Evolutionary conservation across 1,140 invertebrate species (phyloP), one percentile per base, ranked within the genome.

Genomic region (Apis florea): DNA sequence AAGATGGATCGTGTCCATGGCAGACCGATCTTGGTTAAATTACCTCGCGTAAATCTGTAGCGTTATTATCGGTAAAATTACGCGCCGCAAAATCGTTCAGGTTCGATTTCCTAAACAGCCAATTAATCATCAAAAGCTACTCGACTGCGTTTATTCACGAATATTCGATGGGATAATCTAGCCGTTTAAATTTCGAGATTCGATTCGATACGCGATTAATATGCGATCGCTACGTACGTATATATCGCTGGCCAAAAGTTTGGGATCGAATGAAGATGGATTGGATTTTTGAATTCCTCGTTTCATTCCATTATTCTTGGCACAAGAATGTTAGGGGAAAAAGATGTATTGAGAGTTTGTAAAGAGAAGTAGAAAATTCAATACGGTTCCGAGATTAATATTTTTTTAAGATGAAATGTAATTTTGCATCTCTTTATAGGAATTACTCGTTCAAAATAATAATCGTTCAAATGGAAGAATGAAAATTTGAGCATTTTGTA

Each of bases 31-130:
- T 85, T 78, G 58, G 53, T 74, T 64, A 47, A 54, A 59, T 81
- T 81, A 66, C 85, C 85, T 84, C 85, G 85, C 85, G 78, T 86
- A 86, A 83, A 40, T 40, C 70, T 83, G 73, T 73, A 69, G 19
- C 70, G 72, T 75, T 81, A 79, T 21, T 58, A 40, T 67, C 56
- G 58, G 59, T 61, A 54, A 70, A 71, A 47, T 47, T 56, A 51
- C 58, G 47, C 54, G 64, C 40, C 54, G 79, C 40, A 15, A 69
- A 51, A 47, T 31, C 58, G 69, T 74, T 61, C 31, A 3, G 59
- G 40, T 17, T 54, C 26, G 15, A 19, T 72, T 24, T 49, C 56
- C 56, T 53, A 59, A 70, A 70, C 47, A 61, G 17, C 67, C 66
- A 24, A 66, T 64, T 59, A 11, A 63, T 72, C n/a, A 19, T n/a